These are phyloP conservation scores for Galerucella pusilla DNA, from an alignment of 2,888 invertebrate species.

Conservation along the genomic window DNA sequence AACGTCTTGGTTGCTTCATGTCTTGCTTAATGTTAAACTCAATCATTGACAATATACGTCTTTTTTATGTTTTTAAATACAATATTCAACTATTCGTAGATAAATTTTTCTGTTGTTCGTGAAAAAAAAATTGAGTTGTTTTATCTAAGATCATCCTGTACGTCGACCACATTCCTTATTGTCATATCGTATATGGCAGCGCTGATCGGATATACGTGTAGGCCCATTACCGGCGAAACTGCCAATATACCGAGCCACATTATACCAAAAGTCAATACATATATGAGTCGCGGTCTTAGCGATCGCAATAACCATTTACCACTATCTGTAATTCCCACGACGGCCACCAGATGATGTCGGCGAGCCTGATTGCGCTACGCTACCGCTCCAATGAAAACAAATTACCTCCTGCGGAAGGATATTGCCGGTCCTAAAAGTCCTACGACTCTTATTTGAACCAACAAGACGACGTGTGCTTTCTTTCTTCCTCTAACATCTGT, in stretches of 20 bases:
- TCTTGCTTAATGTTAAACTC: too few relatives aligned
- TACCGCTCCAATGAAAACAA: constrained; percentile 62
- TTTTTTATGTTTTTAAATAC: too few relatives aligned
- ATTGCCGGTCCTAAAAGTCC: constrained; percentile 60
- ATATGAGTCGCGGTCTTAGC: constrained; percentile 50
- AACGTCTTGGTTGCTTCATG: too few relatives aligned
- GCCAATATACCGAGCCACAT: constrained; percentile 62
- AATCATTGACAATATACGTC: too few relatives aligned
- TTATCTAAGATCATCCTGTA: constrained; percentile 16
- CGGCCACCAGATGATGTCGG: constrained; percentile 61
- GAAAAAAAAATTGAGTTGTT: too few relatives aligned
- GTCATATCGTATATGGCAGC: constrained; percentile 51
- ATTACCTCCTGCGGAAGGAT: constrained; percentile 63
- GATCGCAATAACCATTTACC: constrained; percentile 63
- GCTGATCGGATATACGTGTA: constrained; percentile 43
- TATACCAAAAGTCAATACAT: constrained; percentile 64
- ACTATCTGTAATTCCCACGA: constrained; percentile 63
- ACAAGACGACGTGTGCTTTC: constrained; percentile 31
- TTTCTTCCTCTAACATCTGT: constrained; percentile 13
- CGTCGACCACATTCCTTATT: constrained; percentile 16
- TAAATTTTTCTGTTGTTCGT: too few relatives aligned
- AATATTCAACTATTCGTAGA: too few relatives aligned
- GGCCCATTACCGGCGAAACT: constrained; percentile 61
- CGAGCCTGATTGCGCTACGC: constrained; percentile 56
- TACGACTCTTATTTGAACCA: constrained; percentile 40